Percentiles rank a stretch among this genome's conserved stretches.
phyloP scores from a whole-genome alignment of 2,797 vertebrate genomes.

The Dromococcyx pavoninus region DNA sequence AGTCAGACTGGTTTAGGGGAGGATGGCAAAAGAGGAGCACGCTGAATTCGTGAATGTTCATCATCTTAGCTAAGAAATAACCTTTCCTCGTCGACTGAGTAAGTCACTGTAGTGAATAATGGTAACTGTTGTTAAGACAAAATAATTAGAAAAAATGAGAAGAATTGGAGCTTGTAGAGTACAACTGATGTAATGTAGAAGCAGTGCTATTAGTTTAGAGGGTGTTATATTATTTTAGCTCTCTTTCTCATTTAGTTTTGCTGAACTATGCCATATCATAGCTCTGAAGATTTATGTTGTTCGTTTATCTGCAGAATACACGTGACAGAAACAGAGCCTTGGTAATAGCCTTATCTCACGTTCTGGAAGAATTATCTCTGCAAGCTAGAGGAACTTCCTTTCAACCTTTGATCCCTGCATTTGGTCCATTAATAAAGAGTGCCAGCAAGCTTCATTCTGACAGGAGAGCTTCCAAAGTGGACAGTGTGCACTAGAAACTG shows the following conservation, averaged over 20 bases:
- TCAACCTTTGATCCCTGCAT: neutral
- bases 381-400: neutral
- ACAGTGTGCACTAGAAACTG: constrained; percentile 28
- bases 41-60: neutral
- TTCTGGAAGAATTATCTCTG: neutral
- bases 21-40: neutral
- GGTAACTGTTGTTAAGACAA: neutral
- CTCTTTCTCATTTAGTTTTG: constrained; percentile 13
- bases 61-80: neutral
- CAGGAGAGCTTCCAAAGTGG: neutral
- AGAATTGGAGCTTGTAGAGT: neutral
- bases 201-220: neutral
- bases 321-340: neutral
- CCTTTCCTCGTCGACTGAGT: neutral
- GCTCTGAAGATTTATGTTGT: constrained; percentile 43
- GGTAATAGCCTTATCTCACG: neutral
- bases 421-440: neutral
- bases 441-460: neutral
- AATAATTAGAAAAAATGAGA: neutral
- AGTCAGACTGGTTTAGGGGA: neutral
- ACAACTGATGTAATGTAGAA: neutral
- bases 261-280: neutral
- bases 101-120: neutral
- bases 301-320: constrained; percentile 28
- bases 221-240: neutral